Base-by-base conservation (phyloP, 2,113 vertebrate genomes). In the Cettia cetti region DNA sequence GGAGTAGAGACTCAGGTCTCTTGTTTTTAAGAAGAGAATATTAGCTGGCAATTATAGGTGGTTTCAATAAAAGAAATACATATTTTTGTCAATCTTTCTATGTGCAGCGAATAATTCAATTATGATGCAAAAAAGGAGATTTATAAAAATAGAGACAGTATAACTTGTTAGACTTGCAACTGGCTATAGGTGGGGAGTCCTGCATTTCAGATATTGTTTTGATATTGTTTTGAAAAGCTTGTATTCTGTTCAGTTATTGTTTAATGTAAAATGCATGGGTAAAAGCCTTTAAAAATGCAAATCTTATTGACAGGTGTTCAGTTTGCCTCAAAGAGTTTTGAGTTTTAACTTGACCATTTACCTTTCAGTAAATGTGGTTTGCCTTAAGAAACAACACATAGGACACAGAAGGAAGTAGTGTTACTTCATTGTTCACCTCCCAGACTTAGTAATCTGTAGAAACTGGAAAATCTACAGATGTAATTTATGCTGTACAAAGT, bases 381-480 rank as follows among this genome's bases (percentile, higher is more conserved):
- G 44, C 9, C 35, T 87, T 71, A 64, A 72, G 64, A 61, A 90
- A 54, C 64, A 72, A 72, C 76, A 54, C 9, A 8, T 3, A 42
- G 49, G 33, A 24, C 26, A 15, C 1, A 4, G 17, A 59, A 72
- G 53, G 16, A 53, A 33, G 50, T 11, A 17, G 8, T 24, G 17
- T 49, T 84, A 39, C n/a, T 70, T 76, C 31, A 8, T 47, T 0
- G 0, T 10, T 85, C 20, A 52, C 33, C 28, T 65, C 39, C 12
- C 12, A 35, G 27, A 39, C 2, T 40, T 54, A 39, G 24, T 70
- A 52, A 85, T 56, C 40, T 56, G 17, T 33, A 52, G 66, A 50
- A 23, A 56, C 7, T 35, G 18, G 24, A 53, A 79, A 47, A 49
- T 39, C 49, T 78, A 27, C 30, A 45, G 26, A 17, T 3, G 8